Evolutionary conservation across 2,113 vertebrate species (phyloP).

Genomic region (Eptatretus burgeri): DNA sequence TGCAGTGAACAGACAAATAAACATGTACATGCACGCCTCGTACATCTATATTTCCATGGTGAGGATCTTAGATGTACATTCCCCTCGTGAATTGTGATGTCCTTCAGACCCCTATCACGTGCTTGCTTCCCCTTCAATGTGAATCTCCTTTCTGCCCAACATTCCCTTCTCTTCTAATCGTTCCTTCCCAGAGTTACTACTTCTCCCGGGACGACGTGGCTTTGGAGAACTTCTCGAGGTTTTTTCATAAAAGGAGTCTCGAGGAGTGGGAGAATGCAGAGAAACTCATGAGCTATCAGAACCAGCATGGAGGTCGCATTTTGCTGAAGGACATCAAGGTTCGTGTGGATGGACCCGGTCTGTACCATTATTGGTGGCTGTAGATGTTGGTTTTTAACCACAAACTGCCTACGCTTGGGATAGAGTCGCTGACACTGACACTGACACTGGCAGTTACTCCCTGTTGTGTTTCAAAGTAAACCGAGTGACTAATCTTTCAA

Average conservation of each 20-base stretch:
- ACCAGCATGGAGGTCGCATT: conserved; percentile 41
- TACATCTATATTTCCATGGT: conserved; percentile 43
- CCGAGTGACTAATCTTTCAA: no score
- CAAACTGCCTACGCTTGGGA: no score
- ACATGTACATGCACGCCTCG: conserved; percentile 34
- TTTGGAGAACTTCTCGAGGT: conserved; percentile 46
- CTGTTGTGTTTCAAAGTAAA: no score
- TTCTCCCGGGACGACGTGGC: conserved; percentile 59
- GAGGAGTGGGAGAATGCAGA: conserved; percentile 51
- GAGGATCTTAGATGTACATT: conserved; percentile 10
- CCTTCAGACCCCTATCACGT: background rate
- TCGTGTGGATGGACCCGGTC: no score
- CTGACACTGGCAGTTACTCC: no score
- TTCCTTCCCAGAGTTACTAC: conserved; percentile 32
- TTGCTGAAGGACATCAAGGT: conserved; percentile 57
- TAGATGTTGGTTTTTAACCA: no score
- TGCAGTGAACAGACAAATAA: conserved; percentile 38
- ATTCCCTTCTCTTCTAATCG: background rate
- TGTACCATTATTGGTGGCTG: no score
- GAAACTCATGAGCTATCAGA: conserved; percentile 54
- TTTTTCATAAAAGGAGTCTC: conserved; percentile 38
- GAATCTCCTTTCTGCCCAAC: background rate
- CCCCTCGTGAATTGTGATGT: background rate
- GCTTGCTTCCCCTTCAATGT: background rate
- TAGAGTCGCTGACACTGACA: no score